Evolutionary conservation across 1,140 invertebrate genomes (phyloP).

Genomic region (Drosophila bifasciata): DNA sequence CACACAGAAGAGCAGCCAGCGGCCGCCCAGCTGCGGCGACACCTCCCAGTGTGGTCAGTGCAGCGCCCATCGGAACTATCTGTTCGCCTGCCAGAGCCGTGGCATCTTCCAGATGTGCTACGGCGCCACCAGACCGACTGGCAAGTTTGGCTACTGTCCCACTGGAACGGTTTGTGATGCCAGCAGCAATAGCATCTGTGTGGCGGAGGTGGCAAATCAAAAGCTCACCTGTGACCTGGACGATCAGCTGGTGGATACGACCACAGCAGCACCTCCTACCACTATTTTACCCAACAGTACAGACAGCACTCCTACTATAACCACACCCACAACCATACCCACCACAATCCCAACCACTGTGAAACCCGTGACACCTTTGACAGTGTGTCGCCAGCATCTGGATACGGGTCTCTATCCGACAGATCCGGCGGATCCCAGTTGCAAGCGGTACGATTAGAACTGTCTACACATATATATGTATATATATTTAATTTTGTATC

Average conservation of each 20-base stretch:
- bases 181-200: conserved; percentile 61
- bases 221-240: conserved; percentile 64
- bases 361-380: conserved; percentile 26
- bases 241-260: conserved; percentile 51
- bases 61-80: conserved; percentile 67
- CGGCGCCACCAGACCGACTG: conserved; percentile 62
- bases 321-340: conserved; percentile 9
- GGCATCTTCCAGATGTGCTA: conserved; percentile 79
- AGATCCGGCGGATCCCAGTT: conserved; percentile 60
- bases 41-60: conserved; percentile 72
- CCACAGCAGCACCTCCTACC: conserved; percentile 9
- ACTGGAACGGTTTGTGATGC: conserved; percentile 67
- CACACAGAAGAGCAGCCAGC: conserved; percentile 64
- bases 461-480: neutral
- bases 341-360: conserved; percentile 9
- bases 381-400: conserved; percentile 40
- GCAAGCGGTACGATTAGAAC: conserved; percentile 48
- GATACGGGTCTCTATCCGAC: conserved; percentile 58
- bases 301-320: neutral
- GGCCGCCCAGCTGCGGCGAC: conserved; percentile 70
- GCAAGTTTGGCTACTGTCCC: conserved; percentile 65
- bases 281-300: conserved; percentile 13
- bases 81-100: conserved; percentile 73
- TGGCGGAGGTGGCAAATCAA: conserved; percentile 16
- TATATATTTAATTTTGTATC: neutral